Evolutionary conservation across 2,888 invertebrate species (phyloP), one percentile per base, ranked within the genome.

Genomic region (Spilosoma lubricipeda): DNA sequence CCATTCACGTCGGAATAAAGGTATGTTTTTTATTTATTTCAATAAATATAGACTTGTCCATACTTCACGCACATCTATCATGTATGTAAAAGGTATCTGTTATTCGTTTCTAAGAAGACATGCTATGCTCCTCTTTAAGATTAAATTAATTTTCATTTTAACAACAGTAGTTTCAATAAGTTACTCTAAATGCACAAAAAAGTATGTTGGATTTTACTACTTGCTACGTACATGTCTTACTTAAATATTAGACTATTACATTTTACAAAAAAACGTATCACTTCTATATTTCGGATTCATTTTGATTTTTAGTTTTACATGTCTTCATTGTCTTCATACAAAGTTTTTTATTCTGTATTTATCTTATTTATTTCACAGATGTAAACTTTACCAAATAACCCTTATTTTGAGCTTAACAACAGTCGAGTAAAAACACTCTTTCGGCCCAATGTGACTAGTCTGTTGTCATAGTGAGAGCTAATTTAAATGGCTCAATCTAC

Each of bases 1-100:
- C 96, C 82, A 96, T 97, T 77, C 97, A 97, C 90, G 97, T 97
- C 85, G 97, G 97, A 91, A 96, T 97, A 90, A 97, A 97, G 97
- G 97, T 97, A 92, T 71, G 75, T 33, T n/a, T 52, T 33, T 15
- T 15, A 15, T 15, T 15, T 15, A 15, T 45, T 45, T 15, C 11
- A 39, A 39, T 39, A 39, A 39, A 45, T 3, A 45, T 3, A 45
- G 2, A 13, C 45, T 15, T 52, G 18, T 23, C 4, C 23, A 23
- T 8, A 23, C 52, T 23, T 52, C 23, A 23, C 23, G 23, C 23
- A 52, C 23, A 23, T 23, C 0, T 23, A 52, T 23, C 33, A 33
- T 33, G 33, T 15, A 48, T 48, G 2, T 48, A 2, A 48, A 2
- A 48, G 52, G 52, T 52, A 52, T 52, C 4, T 48, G 23, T 52